Evolutionary conservation across 2,888 invertebrate species (phyloP).

Genomic region (Acheta domesticus): DNA sequence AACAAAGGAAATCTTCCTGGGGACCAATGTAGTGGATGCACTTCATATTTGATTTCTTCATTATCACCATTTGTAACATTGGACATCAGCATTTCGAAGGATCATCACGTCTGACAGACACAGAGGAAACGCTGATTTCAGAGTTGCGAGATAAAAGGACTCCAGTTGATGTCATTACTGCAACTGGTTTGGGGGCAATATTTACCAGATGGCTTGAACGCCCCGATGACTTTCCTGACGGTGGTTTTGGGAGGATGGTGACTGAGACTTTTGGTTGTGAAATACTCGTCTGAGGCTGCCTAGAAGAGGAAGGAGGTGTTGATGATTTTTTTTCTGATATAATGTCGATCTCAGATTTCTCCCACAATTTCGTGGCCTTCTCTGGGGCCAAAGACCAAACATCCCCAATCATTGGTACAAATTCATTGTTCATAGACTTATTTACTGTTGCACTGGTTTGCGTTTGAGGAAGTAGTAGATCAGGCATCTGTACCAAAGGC

Average conservation of each 20-base stretch:
- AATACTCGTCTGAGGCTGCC: conserved; percentile 47
- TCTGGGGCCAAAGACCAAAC: conserved; percentile 43
- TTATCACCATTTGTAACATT: not conserved
- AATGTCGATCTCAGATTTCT: conserved; percentile 21
- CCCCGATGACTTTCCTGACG: not conserved
- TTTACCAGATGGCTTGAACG: conserved; percentile 18
- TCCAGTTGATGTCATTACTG: conserved; percentile 35
- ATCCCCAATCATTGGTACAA: conserved; percentile 48
- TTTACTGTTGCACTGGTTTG: conserved; percentile 37
- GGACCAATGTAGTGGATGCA: too few species aligned
- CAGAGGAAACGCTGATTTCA: conserved; percentile 33
- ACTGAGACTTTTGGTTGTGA: conserved; percentile 46
- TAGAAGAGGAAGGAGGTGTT: conserved; percentile 40
- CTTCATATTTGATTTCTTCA: not conserved
- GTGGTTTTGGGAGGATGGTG: conserved; percentile 60
- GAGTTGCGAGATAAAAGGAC: conserved; percentile 34
- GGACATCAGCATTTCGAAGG: conserved; percentile 20
- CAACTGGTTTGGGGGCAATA: conserved; percentile 28
- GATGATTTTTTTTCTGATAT: not conserved
- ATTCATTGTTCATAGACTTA: conserved; percentile 35
- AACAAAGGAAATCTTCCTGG: not conserved
- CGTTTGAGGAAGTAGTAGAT: not conserved
- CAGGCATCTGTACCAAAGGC: not conserved
- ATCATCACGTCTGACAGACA: conserved; percentile 29
- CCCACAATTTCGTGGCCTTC: conserved; percentile 27